These are phyloP conservation scores for Porites lobata DNA, from an alignment of 92 coral and sea anemone species.

Conservation along the genomic window DNA sequence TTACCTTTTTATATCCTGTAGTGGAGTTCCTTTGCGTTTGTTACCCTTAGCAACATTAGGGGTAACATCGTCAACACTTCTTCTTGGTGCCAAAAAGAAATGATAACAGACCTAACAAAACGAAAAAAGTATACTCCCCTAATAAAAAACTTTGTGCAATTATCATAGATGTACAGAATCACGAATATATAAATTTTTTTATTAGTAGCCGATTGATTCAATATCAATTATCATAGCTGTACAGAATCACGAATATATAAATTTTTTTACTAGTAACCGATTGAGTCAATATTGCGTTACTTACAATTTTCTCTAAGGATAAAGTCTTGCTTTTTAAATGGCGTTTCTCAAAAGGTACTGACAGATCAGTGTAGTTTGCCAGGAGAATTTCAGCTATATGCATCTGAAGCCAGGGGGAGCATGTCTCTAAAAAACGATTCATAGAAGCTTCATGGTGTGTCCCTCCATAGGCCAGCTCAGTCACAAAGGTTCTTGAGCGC, in stretches of 20 bases:
- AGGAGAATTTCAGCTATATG: constrained; percentile 81
- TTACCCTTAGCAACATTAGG: background rate
- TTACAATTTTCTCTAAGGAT: constrained; percentile 90
- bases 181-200: too few relatives aligned
- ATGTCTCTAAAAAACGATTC: constrained; percentile 80
- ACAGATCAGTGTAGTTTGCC: constrained; percentile 74
- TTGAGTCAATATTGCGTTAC: background rate
- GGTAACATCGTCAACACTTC: background rate
- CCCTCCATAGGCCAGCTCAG: constrained; percentile 76
- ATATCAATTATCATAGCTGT: too few relatives aligned
- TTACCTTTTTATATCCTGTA: background rate
- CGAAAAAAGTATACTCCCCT: background rate
- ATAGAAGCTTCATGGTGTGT: constrained; percentile 57
- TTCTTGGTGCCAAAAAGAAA: constrained; percentile 25
- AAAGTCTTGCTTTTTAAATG: constrained; percentile 64
- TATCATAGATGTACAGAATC: too few relatives aligned
- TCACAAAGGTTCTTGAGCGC: constrained; percentile 80
- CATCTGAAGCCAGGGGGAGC: constrained; percentile 88
- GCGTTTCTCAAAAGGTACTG: constrained; percentile 83
- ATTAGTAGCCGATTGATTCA: too few relatives aligned
- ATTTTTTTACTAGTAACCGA: too few relatives aligned
- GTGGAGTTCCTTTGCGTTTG: constrained; percentile 13
- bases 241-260: too few relatives aligned
- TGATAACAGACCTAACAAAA: background rate
- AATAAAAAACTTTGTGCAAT: too few relatives aligned